Conservation (phyloP, 2,113 vertebrate genomes). For the Barbus barbus region DNA sequence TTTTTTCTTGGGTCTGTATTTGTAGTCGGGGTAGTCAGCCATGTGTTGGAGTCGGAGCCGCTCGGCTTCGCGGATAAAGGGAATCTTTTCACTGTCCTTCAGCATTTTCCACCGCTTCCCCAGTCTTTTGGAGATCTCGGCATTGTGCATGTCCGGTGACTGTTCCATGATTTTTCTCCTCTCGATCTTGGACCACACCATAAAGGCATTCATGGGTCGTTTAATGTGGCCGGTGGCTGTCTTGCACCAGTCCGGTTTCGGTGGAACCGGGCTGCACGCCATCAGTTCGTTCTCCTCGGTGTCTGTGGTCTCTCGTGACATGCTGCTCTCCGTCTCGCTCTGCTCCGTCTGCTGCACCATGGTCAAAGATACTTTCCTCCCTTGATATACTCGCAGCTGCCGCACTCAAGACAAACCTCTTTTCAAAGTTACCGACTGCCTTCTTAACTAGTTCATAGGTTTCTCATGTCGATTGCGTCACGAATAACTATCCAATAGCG, state of each 20-base stretch:
- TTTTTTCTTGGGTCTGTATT: constrained; percentile 96
- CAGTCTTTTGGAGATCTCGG: constrained; percentile 95
- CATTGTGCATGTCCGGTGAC: constrained; percentile 94
- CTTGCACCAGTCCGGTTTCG: constrained; percentile 91
- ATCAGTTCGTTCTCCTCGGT: constrained; percentile 83
- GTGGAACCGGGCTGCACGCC: constrained; percentile 81
- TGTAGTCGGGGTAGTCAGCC: constrained; percentile 98
- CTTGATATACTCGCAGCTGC: not conserved
- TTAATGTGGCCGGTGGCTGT: constrained; percentile 93
- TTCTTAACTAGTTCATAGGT: constrained; percentile 83
- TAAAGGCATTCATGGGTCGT: constrained; percentile 97
- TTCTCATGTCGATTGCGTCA: constrained; percentile 74
- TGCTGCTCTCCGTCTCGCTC: constrained; percentile 75
- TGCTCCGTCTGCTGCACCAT: constrained; percentile 88
- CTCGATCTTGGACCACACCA: constrained; percentile 98
- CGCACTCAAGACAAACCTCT: constrained; percentile 61
- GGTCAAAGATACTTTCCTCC: not conserved
- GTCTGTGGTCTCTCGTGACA: constrained; percentile 83
- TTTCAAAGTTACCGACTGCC: constrained; percentile 74
- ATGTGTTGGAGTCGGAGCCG: constrained; percentile 95
- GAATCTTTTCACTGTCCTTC: constrained; percentile 91
- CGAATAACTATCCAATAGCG: constrained; percentile 76
- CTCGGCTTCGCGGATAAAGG: constrained; percentile 96
- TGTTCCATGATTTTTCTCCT: constrained; percentile 94
- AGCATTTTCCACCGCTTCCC: constrained; percentile 95